Percentiles rank a stretch among this genome's conserved stretches.
phyloP scores from a whole-genome alignment of 2,888 invertebrate species.

The Drosophila hawaiiensis region DNA sequence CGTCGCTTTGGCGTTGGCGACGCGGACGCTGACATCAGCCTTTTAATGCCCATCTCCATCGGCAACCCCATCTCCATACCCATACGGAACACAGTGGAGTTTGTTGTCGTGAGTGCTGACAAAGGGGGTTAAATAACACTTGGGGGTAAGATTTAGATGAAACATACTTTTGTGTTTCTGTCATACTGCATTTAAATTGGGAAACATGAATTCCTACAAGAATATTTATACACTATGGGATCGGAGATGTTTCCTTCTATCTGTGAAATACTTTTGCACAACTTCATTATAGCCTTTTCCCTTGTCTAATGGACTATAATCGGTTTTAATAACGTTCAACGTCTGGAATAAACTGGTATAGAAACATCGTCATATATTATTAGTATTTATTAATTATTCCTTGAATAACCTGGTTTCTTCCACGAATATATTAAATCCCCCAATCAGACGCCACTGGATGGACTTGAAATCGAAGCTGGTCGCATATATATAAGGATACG shows the following conservation, averaged over 20 bases:
- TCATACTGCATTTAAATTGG: background rate
- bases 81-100: constrained; percentile 44
- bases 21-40: constrained; percentile 64
- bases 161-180: background rate
- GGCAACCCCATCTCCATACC: constrained; percentile 11
- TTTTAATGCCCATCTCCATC: constrained; percentile 31
- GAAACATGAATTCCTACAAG: background rate
- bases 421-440: background rate
- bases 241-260: background rate
- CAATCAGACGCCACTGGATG: constrained; percentile 32
- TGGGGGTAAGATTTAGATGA: background rate
- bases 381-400: background rate
- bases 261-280: background rate
- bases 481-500: constrained; percentile 54
- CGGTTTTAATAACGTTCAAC: background rate
- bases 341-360: background rate
- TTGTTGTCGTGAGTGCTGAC: background rate
- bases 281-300: background rate
- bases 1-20: constrained; percentile 38
- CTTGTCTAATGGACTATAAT: background rate
- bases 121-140: background rate
- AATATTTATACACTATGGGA: background rate
- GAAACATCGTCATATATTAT: background rate
- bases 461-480: constrained; percentile 39
- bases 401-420: background rate